Evolutionary conservation across 2,888 invertebrate genomes (phyloP).

Genomic region (Phymatocera aterrima): DNA sequence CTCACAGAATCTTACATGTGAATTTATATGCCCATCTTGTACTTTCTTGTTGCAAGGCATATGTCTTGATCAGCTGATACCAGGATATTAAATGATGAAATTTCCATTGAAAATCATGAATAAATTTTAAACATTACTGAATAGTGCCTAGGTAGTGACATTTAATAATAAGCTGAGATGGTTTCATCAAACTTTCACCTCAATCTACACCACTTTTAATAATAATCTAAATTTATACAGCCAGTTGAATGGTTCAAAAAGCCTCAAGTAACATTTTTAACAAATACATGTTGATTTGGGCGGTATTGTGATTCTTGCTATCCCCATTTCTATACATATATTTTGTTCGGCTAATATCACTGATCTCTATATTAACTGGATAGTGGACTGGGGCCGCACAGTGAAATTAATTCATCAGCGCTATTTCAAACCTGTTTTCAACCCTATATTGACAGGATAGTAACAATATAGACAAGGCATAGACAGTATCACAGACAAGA

Average conservation of each 20-base stretch:
- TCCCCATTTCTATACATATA: too few species aligned
- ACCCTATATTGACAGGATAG: too few species aligned
- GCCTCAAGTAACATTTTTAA: not conserved
- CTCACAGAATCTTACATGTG: not conserved
- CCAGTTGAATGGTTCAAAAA: not conserved
- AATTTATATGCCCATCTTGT: not conserved
- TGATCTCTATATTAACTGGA: too few species aligned
- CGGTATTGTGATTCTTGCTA: too few species aligned
- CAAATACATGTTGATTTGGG: too few species aligned
- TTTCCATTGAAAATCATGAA: not conserved
- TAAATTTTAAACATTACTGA: not conserved
- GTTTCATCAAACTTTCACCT: not conserved
- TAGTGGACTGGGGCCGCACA: too few species aligned
- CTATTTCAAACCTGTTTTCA: too few species aligned
- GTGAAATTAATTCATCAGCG: too few species aligned
- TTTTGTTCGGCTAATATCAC: too few species aligned
- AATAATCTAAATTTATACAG: not conserved
- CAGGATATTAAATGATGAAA: not conserved
- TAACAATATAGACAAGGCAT: too few species aligned
- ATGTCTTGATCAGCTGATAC: not conserved
- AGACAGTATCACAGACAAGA: too few species aligned
- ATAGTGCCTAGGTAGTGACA: not conserved
- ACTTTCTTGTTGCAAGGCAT: not conserved
- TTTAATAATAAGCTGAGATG: not conserved
- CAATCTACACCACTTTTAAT: not conserved